phyloP scores from a whole-genome alignment of 2,888 invertebrate genomes.

The Calameuta filiformis region DNA sequence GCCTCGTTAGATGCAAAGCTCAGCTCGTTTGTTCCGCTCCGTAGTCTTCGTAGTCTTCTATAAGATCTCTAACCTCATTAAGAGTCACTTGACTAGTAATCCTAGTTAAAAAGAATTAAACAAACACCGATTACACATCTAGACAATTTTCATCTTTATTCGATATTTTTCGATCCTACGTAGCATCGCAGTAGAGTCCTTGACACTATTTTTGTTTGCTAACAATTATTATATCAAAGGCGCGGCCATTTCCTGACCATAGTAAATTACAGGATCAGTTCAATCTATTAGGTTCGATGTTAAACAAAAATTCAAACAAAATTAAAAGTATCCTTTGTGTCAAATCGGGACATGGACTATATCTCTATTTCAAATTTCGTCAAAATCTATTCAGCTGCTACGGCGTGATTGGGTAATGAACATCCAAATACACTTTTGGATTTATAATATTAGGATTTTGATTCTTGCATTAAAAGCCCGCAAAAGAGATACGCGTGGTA shows the following conservation, averaged over 20 bases:
- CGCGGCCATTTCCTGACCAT: not conserved
- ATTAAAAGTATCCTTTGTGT: too few species aligned
- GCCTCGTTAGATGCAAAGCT: conserved; percentile 50
- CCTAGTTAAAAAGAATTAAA: not conserved
- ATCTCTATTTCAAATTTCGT: too few species aligned
- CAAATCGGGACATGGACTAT: too few species aligned
- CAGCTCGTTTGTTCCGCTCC: conserved; percentile 53
- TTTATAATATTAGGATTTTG: too few species aligned
- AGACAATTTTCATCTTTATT: not conserved
- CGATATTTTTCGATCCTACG: not conserved
- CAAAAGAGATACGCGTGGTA: not conserved
- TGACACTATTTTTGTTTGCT: not conserved
- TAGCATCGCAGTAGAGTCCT: not conserved
- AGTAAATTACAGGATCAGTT: not conserved
- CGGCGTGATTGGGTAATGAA: too few species aligned
- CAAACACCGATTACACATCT: not conserved
- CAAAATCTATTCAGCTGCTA: too few species aligned
- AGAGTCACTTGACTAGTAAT: not conserved
- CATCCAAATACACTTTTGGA: too few species aligned
- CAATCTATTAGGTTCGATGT: not conserved
- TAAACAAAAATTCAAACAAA: not conserved
- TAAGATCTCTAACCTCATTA: not conserved
- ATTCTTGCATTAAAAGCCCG: not conserved
- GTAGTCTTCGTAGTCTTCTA: conserved; percentile 29
- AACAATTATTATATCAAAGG: not conserved